Base-by-base conservation (phyloP, 2,888 invertebrate genomes). In the Meandrusa payeni region DNA sequence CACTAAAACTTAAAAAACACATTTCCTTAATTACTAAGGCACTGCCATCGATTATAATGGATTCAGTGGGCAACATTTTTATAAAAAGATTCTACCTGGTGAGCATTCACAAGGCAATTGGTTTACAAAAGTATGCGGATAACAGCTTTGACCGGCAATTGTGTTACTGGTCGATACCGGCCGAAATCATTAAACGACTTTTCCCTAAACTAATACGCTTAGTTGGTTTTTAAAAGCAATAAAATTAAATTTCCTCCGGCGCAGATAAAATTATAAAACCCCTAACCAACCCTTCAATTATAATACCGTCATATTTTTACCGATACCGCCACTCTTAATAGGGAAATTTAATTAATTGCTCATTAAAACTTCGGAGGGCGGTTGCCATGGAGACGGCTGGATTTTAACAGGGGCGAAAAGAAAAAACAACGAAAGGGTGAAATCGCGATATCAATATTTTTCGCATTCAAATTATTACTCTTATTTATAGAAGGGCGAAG, bases 301-400 rank as follows among this genome's bases (percentile, higher is more conserved):
- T 60, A 60, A 60, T 60, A 52, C 55, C 55, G 31, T 43, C 32
- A 41, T 47, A 50, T 55, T 64, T 66, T 59, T 66, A 69, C 61
- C 57, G 58, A 55, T 58, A 55, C 49, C 43, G 54, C 55, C 48
- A 48, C 52, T 51, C 52, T 51, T 54, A 58, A 59, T 55, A 64
- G 60, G 59, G 57, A 64, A 68, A 69, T 71, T 61, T 69, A 72
- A 75, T 76, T 71, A 75, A 76, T 74, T 68, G 65, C 64, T 73
- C 68, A 73, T 76, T 73, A 72, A 57, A 59, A 61, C 55, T 52
- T 59, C 54, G 50, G 22, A 53, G 55, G 52, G 52, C 34, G 54
- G 64, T 61, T 53, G 48, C 55, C 17, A 59, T 59, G 52, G 57
- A 36, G 40, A 64, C 57, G 40, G 41, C 22, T 52, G 55, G 54